Evolutionary conservation across 2,797 vertebrate species (phyloP), one percentile per base, ranked within the genome.

Genomic region (Myiotriccus ornatus): DNA sequence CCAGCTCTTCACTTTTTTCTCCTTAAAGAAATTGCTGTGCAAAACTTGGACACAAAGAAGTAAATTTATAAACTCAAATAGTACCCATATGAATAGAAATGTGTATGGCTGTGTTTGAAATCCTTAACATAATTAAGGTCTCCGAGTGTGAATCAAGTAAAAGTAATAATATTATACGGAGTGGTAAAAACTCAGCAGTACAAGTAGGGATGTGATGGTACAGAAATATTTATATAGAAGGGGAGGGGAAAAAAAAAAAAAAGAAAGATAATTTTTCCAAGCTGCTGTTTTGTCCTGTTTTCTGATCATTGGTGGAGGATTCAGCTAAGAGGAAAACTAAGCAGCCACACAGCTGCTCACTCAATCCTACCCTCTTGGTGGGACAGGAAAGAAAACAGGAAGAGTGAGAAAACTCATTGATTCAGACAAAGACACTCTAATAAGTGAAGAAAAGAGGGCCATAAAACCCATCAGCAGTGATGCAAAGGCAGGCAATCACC

Each of bases 301-400:
- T 79, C n/a, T 64, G 32, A 3, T 3, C 21, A 27, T 67, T 50
- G 70, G 3, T 30, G 15, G 7, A 68, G 11, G 10, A 15, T 56
- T 68, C 15, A 49, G 27, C 14, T 19, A 14, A 63, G 46, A 55
- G 5, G 50, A 27, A 17, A 64, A 41, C 14, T 69, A 67, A 73
- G 14, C 2, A 82, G 2, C 0, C 7, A 49, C 2, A 34, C 1
- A 62, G 7, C 14, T 63, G 6, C 6, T 69, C 32, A n/a, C 14
- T 76, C 20, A 4, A 15, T 47, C 28, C 8, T 39, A 44, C 3
- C 0, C 3, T 7, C 2, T 0, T 23, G 35, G n/a, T 39, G 8
- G 16, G 8, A 47, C 18, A 27, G 8, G 6, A 15, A 7, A 69
- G 17, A 92, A 60, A 59, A 68, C 14, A 64, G 5, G 21, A 65